Evolutionary conservation across 2,797 vertebrate species (phyloP), one percentile per base, ranked within the genome.

Genomic region (Poeciliopsis paucimaculata): DNA sequence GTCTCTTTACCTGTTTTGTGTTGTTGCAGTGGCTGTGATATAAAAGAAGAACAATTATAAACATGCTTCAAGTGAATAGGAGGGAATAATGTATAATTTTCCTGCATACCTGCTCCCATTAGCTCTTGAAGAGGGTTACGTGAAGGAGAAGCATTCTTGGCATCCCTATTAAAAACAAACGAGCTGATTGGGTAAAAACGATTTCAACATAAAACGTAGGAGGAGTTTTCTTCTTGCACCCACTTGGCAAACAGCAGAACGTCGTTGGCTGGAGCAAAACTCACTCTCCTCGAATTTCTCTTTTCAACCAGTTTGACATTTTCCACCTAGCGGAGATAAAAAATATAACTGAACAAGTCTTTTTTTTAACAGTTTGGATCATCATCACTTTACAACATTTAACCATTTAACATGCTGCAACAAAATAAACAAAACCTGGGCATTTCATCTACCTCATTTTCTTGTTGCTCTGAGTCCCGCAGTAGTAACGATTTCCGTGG

Each of bases 201-300:
- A 46, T 20, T 76, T 13, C 6, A 13, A 84, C 15, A n/a, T 6
- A 4, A 20, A 20, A 23, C 74, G 49, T 43, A 0, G 72, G 62
- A 9, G 1, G 18, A 23, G 4, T 43, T n/a, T 70, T 49, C 5
- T 20, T 23, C 41, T 46, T 79, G 6, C 11, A 83, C 88, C 92
- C 71, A 94, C 96, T 94, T 94, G 76, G 94, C 85, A 89, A 96
- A 95, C n/a, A 96, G 86, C 1, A 93, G 90, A 76, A 96, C 91
- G 77, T 96, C 91, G 28, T 95, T 93, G 36, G 95, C 94, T 36
- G 93, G 85, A 1, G 96, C 95, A 92, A 96, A 96, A 86, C 96
- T 96, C 87, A 96, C 96, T 94, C 96, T 94, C 82, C 93, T 93
- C 16, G 95, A 96, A 78, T 73, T 93, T 73, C 95, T 95, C 72